Base-by-base conservation (phyloP, 2,888 invertebrate genomes). In the Eucera pruinosa region DNA sequence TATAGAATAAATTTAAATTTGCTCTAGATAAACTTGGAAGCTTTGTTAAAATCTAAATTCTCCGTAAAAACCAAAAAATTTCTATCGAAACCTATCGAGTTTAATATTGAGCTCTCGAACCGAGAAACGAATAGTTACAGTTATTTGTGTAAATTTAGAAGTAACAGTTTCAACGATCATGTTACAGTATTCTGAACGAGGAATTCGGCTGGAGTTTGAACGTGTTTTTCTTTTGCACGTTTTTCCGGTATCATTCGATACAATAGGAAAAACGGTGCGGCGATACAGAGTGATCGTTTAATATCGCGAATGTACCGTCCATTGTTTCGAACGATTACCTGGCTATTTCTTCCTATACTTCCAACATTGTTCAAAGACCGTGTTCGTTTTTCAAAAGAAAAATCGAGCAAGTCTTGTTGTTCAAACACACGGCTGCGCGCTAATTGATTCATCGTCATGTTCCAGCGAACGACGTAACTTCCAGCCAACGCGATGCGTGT, bases 401-500 rank as follows among this genome's bases (percentile, higher is more conserved):
- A 64, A 41, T 61, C 57, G 33, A 50, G 13, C 43, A n/a, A 20
- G 43, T 36, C 20, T 25, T 57, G 45, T 64, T 55, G 66, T 64
- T 48, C 64, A 54, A 68, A 74, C 58, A 55, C 18, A 48, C 18
- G 62, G 39, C 45, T 18, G 27, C 36, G 27, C 18, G 68, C 65
- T 80, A 78, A 84, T 84, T 82, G 80, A 64, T 67, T 79, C 55
- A 36, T 61, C 62, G 67, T 47, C 48, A 45, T 62, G 57, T 71
- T 66, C 50, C 54, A 57, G 27, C 54, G 47, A 58, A 25, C 74
- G 72, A 68, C 78, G 36, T 73, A 72, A 73, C 64, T 69, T 65
- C 36, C 36, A 65, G 41, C 33, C 62, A 58, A 48, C 58, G 25
- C 54, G 47, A 66, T 41, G 47, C 58, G 48, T 43, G 58, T 47